Evolutionary conservation across 2,797 vertebrate genomes (phyloP).

Genomic region (Diceros bicornis): DNA sequence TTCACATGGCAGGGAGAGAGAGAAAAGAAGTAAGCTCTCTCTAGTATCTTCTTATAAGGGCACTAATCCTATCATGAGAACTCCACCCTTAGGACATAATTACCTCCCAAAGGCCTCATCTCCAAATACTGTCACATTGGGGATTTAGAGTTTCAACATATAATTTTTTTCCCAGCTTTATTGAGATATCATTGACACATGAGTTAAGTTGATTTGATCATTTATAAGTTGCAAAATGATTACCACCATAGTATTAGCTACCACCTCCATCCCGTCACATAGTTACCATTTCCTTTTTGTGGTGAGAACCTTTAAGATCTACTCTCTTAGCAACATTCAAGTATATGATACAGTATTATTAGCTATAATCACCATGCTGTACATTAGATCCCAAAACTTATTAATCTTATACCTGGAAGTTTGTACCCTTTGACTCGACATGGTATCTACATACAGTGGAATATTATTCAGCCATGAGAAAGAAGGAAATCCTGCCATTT

Average conservation of each 20-base stretch:
- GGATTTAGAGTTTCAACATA: neutral
- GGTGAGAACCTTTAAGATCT: too few relatives aligned
- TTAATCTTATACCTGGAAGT: neutral
- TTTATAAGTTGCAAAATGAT: too few relatives aligned
- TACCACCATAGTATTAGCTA: too few relatives aligned
- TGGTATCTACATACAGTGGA: too few relatives aligned
- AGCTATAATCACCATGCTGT: neutral
- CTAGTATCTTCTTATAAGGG: neutral
- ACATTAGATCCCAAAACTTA: neutral
- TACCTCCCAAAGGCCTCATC: neutral
- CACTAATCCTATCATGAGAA: neutral
- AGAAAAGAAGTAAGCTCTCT: neutral
- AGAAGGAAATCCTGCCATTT: too few relatives aligned
- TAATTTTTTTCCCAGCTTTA: neutral
- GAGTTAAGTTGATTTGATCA: too few relatives aligned
- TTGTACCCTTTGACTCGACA: neutral
- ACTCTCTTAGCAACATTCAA: too few relatives aligned
- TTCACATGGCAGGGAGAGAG: neutral
- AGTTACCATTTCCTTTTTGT: too few relatives aligned
- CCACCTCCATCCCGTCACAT: too few relatives aligned
- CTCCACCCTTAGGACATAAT: neutral
- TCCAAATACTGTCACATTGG: neutral
- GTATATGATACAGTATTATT: too few relatives aligned
- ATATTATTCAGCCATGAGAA: too few relatives aligned
- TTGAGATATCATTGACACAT: neutral